phyloP scores from a whole-genome alignment of 2,888 invertebrate genomes.

The Oscheius sp. region DNA sequence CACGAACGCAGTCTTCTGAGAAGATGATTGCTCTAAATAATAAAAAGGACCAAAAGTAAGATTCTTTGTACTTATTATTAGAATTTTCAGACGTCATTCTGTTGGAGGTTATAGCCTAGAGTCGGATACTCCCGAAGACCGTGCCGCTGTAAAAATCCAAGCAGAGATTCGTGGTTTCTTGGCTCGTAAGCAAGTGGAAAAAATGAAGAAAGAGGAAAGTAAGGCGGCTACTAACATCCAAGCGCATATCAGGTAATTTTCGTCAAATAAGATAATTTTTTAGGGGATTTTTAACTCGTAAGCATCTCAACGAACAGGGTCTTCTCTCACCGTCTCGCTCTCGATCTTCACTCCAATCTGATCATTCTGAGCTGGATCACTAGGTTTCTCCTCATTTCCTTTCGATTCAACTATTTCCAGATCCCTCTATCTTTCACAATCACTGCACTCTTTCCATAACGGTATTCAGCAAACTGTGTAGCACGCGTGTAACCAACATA shows the following conservation, averaged over 20 bases:
- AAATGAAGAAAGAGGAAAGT: constrained; percentile 83
- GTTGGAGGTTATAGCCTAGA: constrained; percentile 65
- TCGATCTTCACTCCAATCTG: constrained; percentile 59
- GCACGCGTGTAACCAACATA: constrained; percentile 18
- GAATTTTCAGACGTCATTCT: constrained; percentile 59
- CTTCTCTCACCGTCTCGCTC: constrained; percentile 62
- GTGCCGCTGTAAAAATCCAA: constrained; percentile 67
- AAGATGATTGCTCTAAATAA: constrained; percentile 58
- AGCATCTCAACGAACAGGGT: constrained; percentile 65
- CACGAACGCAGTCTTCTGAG: constrained; percentile 62
- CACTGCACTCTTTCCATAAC: constrained; percentile 21
- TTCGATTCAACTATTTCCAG: too few relatives aligned
- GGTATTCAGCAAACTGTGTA: constrained; percentile 19
- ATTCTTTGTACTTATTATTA: background rate
- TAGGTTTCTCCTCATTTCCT: background rate
- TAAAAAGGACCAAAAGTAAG: constrained; percentile 67
- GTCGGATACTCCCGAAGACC: constrained; percentile 63
- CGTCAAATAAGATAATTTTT: constrained; percentile 23
- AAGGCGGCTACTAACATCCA: constrained; percentile 91
- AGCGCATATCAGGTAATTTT: constrained; percentile 81
- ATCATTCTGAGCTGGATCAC: constrained; percentile 23
- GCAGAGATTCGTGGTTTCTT: constrained; percentile 68
- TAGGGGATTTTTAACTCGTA: constrained; percentile 67
- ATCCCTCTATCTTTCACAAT: constrained; percentile 1
- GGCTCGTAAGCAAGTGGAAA: constrained; percentile 64